A percentile compares a stretch with the other conserved stretches of the same genome.
phyloP scores from a whole-genome alignment of 2,888 invertebrate species.

The Eurois occulta region DNA sequence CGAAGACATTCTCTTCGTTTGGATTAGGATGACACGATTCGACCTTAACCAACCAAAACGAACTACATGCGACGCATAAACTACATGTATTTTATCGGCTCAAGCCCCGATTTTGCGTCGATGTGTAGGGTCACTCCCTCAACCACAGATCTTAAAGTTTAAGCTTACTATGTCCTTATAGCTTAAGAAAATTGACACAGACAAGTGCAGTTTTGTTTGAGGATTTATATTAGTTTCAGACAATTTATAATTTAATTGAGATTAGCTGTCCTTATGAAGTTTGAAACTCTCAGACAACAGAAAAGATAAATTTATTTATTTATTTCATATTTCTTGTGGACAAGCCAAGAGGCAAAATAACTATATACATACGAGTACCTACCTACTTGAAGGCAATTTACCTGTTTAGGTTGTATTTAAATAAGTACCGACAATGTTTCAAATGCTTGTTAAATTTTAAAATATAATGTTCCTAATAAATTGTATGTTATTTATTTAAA shows the following conservation, averaged over 20 bases:
- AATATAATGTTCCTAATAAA: conserved; percentile 45
- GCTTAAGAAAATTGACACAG: background rate
- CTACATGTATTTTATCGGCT: background rate
- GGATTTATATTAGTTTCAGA: background rate
- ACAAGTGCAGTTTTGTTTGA: background rate
- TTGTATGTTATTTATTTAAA: conserved; percentile 55
- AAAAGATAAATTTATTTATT: background rate
- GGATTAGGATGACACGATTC: background rate
- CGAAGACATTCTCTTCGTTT: background rate
- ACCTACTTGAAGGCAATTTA: background rate
- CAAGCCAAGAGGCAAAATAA: background rate
- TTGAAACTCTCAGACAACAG: background rate
- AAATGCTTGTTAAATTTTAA: conserved; percentile 35
- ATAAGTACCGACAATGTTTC: background rate
- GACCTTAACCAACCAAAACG: background rate
- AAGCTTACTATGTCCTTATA: background rate
- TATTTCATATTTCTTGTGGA: background rate
- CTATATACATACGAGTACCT: background rate
- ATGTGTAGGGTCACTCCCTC: background rate
- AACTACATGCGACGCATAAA: background rate
- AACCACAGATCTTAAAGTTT: background rate
- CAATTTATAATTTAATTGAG: background rate
- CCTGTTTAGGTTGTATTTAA: background rate
- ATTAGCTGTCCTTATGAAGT: background rate
- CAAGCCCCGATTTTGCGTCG: background rate